phyloP scores from a whole-genome alignment of 2,113 vertebrate genomes.

The Pomatostomus ruficeps region DNA sequence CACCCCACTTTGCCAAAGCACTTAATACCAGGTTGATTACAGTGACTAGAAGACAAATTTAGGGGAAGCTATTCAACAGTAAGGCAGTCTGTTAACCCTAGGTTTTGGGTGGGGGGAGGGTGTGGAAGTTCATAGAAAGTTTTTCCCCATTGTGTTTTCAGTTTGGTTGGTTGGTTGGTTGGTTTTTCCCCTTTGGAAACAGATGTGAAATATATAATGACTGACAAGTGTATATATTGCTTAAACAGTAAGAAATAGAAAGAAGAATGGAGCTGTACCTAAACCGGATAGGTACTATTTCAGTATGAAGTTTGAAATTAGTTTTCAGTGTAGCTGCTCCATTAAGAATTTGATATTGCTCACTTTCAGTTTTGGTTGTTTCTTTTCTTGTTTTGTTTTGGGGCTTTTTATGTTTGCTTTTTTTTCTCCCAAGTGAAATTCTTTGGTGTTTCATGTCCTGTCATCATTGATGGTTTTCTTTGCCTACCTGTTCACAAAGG shows the following conservation, averaged over 20 bases:
- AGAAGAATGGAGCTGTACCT: background rate
- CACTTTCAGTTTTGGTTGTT: background rate
- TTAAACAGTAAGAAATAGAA: slow-evolving; percentile 41
- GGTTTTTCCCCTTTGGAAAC: background rate
- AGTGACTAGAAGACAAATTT: slow-evolving; percentile 62
- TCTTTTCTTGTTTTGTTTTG: background rate
- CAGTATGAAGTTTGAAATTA: background rate
- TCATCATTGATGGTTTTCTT: slow-evolving; percentile 83
- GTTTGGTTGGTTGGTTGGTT: background rate
- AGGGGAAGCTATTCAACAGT: slow-evolving; percentile 53
- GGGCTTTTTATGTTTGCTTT: background rate
- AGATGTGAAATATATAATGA: slow-evolving; percentile 46
- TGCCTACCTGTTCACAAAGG: slow-evolving; percentile 81
- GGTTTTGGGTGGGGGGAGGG: slow-evolving; percentile 5
- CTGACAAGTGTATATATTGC: slow-evolving; percentile 61
- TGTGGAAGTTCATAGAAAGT: background rate
- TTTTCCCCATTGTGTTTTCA: slow-evolving; percentile 28
- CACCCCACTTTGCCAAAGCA: slow-evolving; percentile 91
- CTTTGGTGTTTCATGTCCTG: slow-evolving; percentile 74
- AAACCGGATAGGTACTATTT: background rate
- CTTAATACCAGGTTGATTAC: slow-evolving; percentile 74
- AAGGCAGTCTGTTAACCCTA: slow-evolving; percentile 60
- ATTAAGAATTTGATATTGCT: slow-evolving; percentile 20
- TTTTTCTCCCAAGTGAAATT: background rate
- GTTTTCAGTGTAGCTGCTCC: slow-evolving; percentile 4